Base-by-base conservation (phyloP, 2,797 vertebrate genomes). In the Rhinichthys osculus region DNA sequence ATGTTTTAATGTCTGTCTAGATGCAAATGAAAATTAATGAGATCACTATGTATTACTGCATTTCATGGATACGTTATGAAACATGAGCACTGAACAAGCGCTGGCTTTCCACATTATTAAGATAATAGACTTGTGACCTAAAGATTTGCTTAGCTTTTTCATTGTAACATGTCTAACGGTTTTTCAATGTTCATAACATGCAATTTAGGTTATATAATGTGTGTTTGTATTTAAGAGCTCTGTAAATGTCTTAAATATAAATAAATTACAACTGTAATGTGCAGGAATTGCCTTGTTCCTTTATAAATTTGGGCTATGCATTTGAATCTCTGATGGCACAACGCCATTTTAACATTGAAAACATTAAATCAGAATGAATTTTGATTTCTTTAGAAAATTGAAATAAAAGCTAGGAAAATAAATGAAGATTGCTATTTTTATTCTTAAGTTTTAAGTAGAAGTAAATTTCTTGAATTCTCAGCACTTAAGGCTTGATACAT, bases 101-200 rank as follows among this genome's bases (percentile, higher is more conserved):
- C 9, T 81, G 62, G 64, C 21, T 67, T n/a, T 69, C 42, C 44
- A 35, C 42, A 16, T 69, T 27, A 11, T 21, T 7, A 52, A 69
- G 10, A 52, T 69, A 50, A 67, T 35, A 23, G 44, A 69, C 7
- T 35, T 35, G 33, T 38, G 14, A 71, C 11, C 8, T 38, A 11
- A 54, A 52, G 2, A 54, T 54, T 70, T 81, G 79, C 44, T 81
- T 70, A 52, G 33, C 42, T 81, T 54, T 54, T 81, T 47, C 30
- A 70, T 40, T 40, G 21, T 70, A 81, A 70, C 64, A 44, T 10
- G 27, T 16, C 17, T 44, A 3, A 21, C 23, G n/a, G 2, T 38
- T 66, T 23, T 69, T 69, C 11, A 50, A 14, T 70, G 4, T 81
- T 69, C 21, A 81, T 52, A 40, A 38, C 66, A 54, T 54, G 3